Base-by-base conservation (phyloP, 2,888 invertebrate species). In the Tethea ocularis region DNA sequence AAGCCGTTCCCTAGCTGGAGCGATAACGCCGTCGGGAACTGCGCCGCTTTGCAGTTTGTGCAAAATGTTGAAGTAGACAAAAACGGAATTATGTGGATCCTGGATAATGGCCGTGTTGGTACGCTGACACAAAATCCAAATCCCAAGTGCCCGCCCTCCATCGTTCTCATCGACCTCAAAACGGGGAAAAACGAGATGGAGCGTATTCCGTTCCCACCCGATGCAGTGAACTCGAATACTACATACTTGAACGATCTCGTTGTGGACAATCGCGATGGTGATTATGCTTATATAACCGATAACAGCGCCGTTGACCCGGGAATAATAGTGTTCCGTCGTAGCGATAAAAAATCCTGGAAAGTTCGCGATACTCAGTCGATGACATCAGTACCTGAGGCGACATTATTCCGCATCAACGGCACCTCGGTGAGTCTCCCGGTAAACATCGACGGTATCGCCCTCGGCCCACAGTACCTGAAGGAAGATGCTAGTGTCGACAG, bases 41-140 rank as follows among this genome's bases (percentile, higher is more conserved):
- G 96, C 83, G 83, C 88, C 17, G 94, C 95, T 1, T 88, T 97
- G 62, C 96, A 97, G 80, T 96, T 95, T 75, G 96, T 96, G 24
- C 96, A 96, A 82, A 95, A 95, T 70, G 89, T 96, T 67, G 96
- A 96, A 78, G 95, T 96, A 54, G 96, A 97, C 82, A 93, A 94
- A 2, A 93, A 93, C 63, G 96, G 96, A 4, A 86, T 95, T 13
- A 94, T 96, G 93, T 96, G 95, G 94, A 94, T 94, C 36, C 91
- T 96, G 56, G 96, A 96, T 68, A 95, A 95, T 56, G 96, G 96
- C 0, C 91, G 95, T 61, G 93, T 95, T 0, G 94, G 94, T 11
- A 95, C 95, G 1, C 87, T 96, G 64, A 93, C 94, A 0, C 87
- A 86, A 59, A 85, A 78, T n/a, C 94, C 94, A 0, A 84, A 88